Percentiles rank a stretch among this genome's conserved stretches.
phyloP scores from a whole-genome alignment of 2,888 invertebrate genomes.

The Cryptus armator region DNA sequence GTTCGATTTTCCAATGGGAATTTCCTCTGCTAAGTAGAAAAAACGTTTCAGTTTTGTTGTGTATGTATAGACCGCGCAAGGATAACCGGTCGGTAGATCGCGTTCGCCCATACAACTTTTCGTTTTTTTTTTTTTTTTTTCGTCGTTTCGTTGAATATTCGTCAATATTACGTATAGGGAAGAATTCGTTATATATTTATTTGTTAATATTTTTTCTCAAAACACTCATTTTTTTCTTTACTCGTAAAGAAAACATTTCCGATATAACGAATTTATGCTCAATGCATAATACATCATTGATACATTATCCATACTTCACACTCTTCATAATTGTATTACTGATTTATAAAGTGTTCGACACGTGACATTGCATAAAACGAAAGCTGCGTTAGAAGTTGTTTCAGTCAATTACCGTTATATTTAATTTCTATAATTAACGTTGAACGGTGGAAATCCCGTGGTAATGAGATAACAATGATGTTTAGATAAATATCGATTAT shows the following conservation, averaged over 20 bases:
- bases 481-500: background rate
- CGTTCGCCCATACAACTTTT: background rate
- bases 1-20: background rate
- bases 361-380: background rate
- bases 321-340: background rate
- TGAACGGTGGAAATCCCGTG: background rate
- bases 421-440: slow-evolving; percentile 9
- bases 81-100: slow-evolving; percentile 33
- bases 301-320: too few relatives aligned
- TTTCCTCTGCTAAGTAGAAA: background rate
- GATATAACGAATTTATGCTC: too few relatives aligned
- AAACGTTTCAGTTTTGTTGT: background rate
- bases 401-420: background rate
- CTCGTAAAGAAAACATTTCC: too few relatives aligned
- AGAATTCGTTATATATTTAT: background rate
- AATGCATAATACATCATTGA: background rate
- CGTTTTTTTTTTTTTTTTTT: slow-evolving; percentile 8
- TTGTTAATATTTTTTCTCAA: background rate
- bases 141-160: background rate
- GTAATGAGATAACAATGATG: background rate
- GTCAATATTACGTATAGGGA: background rate
- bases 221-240: background rate
- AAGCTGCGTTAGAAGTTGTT: slow-evolving; percentile 14
- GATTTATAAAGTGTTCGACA: background rate
- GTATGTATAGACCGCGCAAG: background rate